These are phyloP conservation scores for Apis dorsata DNA, from an alignment of 1,140 invertebrate species.

Conservation along the genomic window DNA sequence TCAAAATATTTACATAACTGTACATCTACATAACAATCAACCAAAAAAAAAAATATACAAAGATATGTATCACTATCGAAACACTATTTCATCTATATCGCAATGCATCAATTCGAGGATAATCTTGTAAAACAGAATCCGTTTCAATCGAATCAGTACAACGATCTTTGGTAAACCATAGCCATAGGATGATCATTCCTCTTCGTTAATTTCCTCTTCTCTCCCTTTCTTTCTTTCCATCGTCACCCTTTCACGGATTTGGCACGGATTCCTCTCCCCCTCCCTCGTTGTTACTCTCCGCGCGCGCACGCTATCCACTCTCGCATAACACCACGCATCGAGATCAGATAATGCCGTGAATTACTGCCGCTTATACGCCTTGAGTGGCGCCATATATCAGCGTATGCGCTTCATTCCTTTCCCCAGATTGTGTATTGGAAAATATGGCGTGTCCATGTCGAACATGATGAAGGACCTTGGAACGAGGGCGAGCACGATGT, in stretches of 20 bases:
- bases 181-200: slow-evolving; percentile 24
- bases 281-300: slow-evolving; percentile 18
- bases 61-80: neutral
- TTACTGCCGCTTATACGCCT: slow-evolving; percentile 66
- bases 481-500: slow-evolving; percentile 29
- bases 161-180: slow-evolving; percentile 44
- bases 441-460: slow-evolving; percentile 66
- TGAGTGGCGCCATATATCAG: slow-evolving; percentile 66
- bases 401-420: slow-evolving; percentile 63
- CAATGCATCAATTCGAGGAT: slow-evolving; percentile 1
- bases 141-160: slow-evolving; percentile 24
- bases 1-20: no score
- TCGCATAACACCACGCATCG: slow-evolving; percentile 52
- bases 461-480: slow-evolving; percentile 63
- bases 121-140: slow-evolving; percentile 15
- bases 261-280: neutral
- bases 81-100: neutral
- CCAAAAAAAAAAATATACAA: neutral
- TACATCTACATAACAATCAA: neutral
- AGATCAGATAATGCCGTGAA: slow-evolving; percentile 68
- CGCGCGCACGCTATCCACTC: slow-evolving; percentile 41
- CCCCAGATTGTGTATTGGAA: slow-evolving; percentile 69
- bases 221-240: neutral
- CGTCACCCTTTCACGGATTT: neutral
- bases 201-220: neutral